Percentiles rank a stretch among this genome's conserved stretches.
Evolutionary conservation across 2,797 vertebrate species (phyloP).

Genomic region (Crocidura indochinensis): DNA sequence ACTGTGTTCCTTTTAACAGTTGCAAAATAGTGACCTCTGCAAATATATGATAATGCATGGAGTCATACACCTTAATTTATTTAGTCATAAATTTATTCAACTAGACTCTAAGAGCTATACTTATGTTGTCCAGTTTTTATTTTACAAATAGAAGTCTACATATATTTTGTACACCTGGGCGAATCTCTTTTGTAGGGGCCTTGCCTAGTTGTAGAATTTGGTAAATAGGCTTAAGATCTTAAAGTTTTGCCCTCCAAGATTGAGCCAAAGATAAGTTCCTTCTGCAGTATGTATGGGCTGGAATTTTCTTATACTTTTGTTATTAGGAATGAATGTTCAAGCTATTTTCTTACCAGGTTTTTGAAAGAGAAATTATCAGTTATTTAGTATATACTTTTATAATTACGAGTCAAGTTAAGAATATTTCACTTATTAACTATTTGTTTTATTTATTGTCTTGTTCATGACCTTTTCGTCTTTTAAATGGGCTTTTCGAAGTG

Average conservation of each 20-base stretch:
- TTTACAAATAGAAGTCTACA: neutral
- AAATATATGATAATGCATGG: neutral
- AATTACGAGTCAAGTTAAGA: constrained; percentile 15
- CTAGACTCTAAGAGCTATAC: neutral
- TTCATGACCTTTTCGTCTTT: neutral
- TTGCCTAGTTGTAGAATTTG: constrained; percentile 7
- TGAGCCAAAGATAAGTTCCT: neutral
- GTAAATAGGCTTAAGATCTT: neutral
- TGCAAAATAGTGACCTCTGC: neutral
- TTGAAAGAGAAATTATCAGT: neutral
- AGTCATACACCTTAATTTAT: neutral
- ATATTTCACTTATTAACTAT: neutral
- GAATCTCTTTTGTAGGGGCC: neutral
- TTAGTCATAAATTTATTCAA: constrained; percentile 25
- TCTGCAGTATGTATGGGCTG: neutral
- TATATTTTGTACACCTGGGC: neutral
- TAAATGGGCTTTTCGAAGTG: neutral
- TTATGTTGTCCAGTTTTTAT: constrained; percentile 9
- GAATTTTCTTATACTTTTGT: neutral
- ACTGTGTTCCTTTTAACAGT: neutral
- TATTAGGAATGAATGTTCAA: neutral
- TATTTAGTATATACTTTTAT: constrained; percentile 53
- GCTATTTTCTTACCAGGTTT: neutral
- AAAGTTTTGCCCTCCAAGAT: neutral
- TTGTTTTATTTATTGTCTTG: neutral